Evolutionary conservation across 2,113 vertebrate genomes (phyloP).

Genomic region (Agapornis roseicollis): DNA sequence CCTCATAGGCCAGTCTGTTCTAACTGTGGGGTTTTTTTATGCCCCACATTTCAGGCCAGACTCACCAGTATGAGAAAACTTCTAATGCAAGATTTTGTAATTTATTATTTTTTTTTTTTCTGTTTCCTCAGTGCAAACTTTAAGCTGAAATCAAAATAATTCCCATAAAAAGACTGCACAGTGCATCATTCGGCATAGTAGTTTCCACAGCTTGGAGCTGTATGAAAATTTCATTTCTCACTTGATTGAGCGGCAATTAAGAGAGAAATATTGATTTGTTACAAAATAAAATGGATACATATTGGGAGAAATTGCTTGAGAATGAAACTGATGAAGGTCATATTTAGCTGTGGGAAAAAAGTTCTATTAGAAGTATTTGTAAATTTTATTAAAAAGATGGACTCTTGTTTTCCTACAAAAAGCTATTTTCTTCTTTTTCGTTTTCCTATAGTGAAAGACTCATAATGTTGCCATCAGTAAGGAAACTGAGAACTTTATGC

Average conservation of each 20-base stretch:
- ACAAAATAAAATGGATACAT: background rate
- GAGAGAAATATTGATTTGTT: conserved; percentile 46
- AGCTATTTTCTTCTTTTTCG: background rate
- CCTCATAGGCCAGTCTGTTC: background rate
- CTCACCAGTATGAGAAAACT: background rate
- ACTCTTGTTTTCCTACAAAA: background rate
- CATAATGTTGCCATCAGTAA: background rate
- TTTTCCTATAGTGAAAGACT: background rate
- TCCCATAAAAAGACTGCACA: background rate
- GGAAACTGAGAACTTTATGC: background rate
- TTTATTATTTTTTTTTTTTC: background rate
- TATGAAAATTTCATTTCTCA: conserved; percentile 53
- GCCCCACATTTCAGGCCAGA: background rate
- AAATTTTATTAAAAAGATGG: background rate
- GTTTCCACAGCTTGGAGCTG: conserved; percentile 11
- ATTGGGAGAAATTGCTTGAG: background rate
- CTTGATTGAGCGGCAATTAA: conserved; percentile 36
- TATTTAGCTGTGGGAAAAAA: background rate
- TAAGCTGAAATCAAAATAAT: background rate
- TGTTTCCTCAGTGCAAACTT: background rate
- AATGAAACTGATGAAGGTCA: conserved; percentile 24
- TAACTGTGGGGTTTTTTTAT: rapidly evolving
- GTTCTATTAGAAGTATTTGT: background rate
- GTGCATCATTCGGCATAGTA: background rate
- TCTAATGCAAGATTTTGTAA: background rate